phyloP scores from a whole-genome alignment of 2,113 vertebrate species.

The Eurypyga helias region DNA sequence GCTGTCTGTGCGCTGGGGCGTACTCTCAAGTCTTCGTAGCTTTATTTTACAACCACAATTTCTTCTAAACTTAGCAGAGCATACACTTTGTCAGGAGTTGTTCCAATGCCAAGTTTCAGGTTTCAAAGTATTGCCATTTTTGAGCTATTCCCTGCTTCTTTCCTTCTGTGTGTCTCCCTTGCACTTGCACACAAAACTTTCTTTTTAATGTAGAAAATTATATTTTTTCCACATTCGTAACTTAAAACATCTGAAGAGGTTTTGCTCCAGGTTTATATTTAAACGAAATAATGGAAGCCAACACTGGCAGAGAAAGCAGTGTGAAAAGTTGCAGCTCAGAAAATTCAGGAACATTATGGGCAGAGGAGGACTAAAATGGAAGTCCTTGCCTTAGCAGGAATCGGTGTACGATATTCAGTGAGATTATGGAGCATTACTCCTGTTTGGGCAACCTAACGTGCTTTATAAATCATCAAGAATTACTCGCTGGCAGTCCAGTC shows the following conservation, averaged over 20 bases:
- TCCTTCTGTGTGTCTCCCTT: conserved; percentile 40
- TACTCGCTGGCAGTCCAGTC: neutral
- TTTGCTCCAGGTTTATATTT: conserved; percentile 65
- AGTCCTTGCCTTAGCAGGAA: conserved; percentile 21
- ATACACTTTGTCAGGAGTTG: conserved; percentile 46
- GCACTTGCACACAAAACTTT: conserved; percentile 31
- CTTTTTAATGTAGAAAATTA: conserved; percentile 30
- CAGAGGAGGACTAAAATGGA: conserved; percentile 33
- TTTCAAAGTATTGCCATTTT: conserved; percentile 53
- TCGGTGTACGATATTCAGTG: neutral
- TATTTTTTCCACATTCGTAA: conserved; percentile 56
- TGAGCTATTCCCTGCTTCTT: conserved; percentile 32
- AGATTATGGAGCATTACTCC: neutral
- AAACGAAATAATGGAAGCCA: conserved; percentile 64
- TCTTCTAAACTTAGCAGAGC: conserved; percentile 65
- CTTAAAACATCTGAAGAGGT: conserved; percentile 55
- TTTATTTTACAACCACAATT: conserved; percentile 44
- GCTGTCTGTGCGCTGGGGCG: neutral
- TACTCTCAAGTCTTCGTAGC: neutral
- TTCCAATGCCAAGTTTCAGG: conserved; percentile 42
- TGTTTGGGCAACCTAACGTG: neutral
- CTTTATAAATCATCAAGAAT: neutral
- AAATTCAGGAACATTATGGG: conserved; percentile 33
- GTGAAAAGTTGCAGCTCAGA: conserved; percentile 54
- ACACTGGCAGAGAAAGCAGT: conserved; percentile 47